A percentile compares a stretch with the other conserved stretches of the same genome.
These are phyloP conservation scores for Drosophila antonietae DNA, from an alignment of 2,888 invertebrate species.

Conservation along the genomic window DNA sequence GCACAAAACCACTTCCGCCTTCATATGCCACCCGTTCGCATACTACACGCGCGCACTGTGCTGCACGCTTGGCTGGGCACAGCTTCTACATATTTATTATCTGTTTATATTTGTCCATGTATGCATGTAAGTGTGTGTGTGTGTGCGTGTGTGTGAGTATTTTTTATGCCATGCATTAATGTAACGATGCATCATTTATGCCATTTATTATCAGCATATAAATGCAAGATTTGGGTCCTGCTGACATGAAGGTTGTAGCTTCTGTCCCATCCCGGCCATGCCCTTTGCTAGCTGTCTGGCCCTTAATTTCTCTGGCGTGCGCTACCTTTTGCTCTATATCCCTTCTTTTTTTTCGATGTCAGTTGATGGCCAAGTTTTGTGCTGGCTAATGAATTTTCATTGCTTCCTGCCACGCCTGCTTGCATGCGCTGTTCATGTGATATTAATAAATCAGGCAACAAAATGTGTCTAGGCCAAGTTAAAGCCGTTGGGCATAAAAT, in stretches of 20 bases:
- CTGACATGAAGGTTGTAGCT: constrained; percentile 41
- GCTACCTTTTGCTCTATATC: constrained; percentile 43
- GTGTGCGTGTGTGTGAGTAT: constrained; percentile 10
- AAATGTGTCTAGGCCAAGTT: constrained; percentile 22
- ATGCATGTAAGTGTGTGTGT: constrained; percentile 14
- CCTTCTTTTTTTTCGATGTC: constrained; percentile 3
- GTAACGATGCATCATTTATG: constrained; percentile 80
- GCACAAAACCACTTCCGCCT: constrained; percentile 36
- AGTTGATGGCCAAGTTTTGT: constrained; percentile 59
- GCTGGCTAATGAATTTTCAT: constrained; percentile 78
- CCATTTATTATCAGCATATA: constrained; percentile 78
- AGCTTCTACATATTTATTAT: constrained; percentile 67
- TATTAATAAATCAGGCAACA: constrained; percentile 44
- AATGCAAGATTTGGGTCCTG: constrained; percentile 71
- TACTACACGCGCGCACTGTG: constrained; percentile 49
- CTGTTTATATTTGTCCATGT: constrained; percentile 35
- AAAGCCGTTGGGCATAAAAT: constrained; percentile 24
- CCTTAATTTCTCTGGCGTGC: constrained; percentile 53
- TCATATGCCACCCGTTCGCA: constrained; percentile 12
- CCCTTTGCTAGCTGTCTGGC: constrained; percentile 2
- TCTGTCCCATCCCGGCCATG: constrained; percentile 4
- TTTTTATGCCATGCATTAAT: constrained; percentile 75
- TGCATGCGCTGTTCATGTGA: constrained; percentile 6
- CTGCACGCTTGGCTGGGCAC: constrained; percentile 46
- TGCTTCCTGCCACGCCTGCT: constrained; percentile 14